Conservation (phyloP, 2,113 vertebrate species). For the Sturnus vulgaris region DNA sequence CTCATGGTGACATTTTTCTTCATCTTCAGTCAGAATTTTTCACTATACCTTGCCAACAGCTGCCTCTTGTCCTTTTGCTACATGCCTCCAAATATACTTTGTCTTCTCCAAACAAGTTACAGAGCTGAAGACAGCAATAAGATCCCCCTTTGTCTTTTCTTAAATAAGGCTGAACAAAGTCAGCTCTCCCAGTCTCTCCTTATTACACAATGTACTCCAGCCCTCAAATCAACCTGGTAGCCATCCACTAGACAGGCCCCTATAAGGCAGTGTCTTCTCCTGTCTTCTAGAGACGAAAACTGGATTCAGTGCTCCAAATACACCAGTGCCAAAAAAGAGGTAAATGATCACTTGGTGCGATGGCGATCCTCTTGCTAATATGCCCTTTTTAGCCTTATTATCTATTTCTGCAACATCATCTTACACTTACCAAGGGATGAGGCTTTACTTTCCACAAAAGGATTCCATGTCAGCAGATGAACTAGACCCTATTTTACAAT, state of each 20-base stretch:
- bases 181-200: background rate
- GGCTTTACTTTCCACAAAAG: constrained; percentile 1
- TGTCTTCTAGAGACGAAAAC: background rate
- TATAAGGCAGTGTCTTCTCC: background rate
- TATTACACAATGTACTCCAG: background rate
- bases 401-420: constrained; percentile 14
- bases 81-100: background rate
- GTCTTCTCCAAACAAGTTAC: background rate
- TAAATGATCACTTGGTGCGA: background rate
- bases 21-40: background rate
- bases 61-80: background rate
- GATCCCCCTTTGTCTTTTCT: background rate
- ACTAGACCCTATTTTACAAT: constrained; percentile 10
- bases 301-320: background rate
- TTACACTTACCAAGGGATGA: background rate
- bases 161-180: background rate
- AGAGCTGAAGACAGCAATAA: background rate
- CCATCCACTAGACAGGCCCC: background rate
- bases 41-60: background rate
- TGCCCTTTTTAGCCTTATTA: background rate
- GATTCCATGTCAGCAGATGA: background rate
- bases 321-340: background rate
- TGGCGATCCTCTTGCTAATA: background rate
- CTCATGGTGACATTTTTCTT: background rate
- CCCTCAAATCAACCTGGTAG: background rate